Conservation (phyloP, 2,797 vertebrate species). For the Kryptopterus vitreolus region DNA sequence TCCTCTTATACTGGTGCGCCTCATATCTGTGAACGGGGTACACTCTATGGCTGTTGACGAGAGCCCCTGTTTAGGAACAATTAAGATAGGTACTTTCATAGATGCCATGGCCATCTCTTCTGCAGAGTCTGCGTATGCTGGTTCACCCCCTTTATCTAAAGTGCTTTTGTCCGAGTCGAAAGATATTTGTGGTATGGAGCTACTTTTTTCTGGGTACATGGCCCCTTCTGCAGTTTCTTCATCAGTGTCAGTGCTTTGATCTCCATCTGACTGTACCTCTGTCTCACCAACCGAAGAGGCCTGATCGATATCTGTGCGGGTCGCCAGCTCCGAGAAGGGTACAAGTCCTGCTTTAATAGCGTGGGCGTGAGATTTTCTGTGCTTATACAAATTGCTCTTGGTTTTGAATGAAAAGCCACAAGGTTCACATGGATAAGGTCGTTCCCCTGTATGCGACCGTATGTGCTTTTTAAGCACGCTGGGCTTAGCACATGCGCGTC, state of each 20-base stretch:
- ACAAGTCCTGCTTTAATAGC: constrained; percentile 97
- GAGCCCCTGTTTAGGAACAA: constrained; percentile 83
- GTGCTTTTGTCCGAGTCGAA: constrained; percentile 72
- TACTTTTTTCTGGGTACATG: constrained; percentile 80
- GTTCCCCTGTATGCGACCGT: constrained; percentile 94
- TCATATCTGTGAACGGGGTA: constrained; percentile 81
- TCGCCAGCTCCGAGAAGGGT: constrained; percentile 90
- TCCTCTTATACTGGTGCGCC: constrained; percentile 75
- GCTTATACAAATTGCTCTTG: constrained; percentile 99
- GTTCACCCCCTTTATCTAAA: constrained; percentile 68
- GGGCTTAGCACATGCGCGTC: constrained; percentile 96
- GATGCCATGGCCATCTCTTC: constrained; percentile 86
- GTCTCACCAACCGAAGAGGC: constrained; percentile 86
- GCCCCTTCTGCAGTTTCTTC: constrained; percentile 88
- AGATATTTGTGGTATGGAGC: constrained; percentile 77
- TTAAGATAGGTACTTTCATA: constrained; percentile 97
- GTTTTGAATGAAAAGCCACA: constrained; percentile 99
- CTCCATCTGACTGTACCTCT: constrained; percentile 93
- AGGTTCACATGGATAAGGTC: constrained; percentile 93
- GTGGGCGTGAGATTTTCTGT: constrained; percentile 97
- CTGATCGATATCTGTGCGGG: constrained; percentile 86
- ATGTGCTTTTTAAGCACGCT: constrained; percentile 99
- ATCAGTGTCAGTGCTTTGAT: constrained; percentile 98
- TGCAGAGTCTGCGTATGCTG: constrained; percentile 76
- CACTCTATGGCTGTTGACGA: constrained; percentile 81